These are phyloP conservation scores for Arrhopalites spinosus DNA, from an alignment of 2,888 invertebrate genomes.

Conservation along the genomic window DNA sequence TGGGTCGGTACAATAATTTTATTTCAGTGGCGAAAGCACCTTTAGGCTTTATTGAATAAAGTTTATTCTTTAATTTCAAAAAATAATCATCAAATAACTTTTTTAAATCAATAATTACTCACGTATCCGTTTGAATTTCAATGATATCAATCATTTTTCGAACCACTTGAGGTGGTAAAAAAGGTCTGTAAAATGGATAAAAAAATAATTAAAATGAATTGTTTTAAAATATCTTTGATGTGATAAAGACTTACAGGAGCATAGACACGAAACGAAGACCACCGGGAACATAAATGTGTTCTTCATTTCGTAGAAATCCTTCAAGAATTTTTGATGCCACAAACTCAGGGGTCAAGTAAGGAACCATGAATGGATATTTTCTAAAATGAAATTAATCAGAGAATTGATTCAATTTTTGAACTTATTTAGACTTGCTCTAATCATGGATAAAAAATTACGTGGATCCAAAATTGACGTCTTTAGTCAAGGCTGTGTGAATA, in stretches of 20 bases:
- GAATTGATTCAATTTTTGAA: not conserved
- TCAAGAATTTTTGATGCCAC: slow-evolving; percentile 22
- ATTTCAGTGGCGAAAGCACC: too few relatives aligned
- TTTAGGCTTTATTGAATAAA: too few relatives aligned
- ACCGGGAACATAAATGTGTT: slow-evolving; percentile 20
- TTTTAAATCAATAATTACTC: too few relatives aligned
- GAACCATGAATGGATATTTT: slow-evolving; percentile 10
- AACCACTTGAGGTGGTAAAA: too few relatives aligned
- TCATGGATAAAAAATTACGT: not conserved
- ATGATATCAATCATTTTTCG: too few relatives aligned
- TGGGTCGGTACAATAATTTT: too few relatives aligned
- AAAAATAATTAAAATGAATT: not conserved
- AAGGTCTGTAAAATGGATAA: not conserved
- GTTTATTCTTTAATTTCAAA: too few relatives aligned
- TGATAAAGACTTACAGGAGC: slow-evolving; percentile 5
- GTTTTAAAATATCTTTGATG: not conserved
- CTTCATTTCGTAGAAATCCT: slow-evolving; percentile 12
- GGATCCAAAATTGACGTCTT: not conserved
- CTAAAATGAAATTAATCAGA: slow-evolving; percentile 4
- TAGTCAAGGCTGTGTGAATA: not conserved
- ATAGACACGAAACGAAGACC: not conserved
- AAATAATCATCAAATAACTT: too few relatives aligned
- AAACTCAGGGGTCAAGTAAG: not conserved
- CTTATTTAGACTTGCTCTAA: too few relatives aligned
- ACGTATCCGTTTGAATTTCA: too few relatives aligned